Base-by-base conservation (phyloP, 2,113 vertebrate genomes). In the Vulpes vulpes region DNA sequence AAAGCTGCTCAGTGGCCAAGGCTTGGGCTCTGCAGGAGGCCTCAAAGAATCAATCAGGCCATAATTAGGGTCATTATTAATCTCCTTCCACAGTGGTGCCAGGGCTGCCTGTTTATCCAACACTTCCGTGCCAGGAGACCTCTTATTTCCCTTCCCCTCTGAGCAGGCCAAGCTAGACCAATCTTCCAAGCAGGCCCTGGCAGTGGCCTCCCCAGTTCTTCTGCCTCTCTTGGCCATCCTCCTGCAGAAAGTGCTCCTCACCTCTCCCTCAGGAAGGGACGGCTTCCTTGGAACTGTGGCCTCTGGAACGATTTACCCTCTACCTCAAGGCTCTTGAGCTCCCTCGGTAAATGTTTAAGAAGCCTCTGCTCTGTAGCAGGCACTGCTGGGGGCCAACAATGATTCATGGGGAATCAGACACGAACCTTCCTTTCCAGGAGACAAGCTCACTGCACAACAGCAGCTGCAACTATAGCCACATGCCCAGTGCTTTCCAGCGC, bases 1-100 rank as follows among this genome's bases (percentile, higher is more conserved):
- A 88, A 88, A 57, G 71, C 30, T 57, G 49, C 53, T 94, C 73
- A 59, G 60, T n/a, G 16, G 55, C 27, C 1, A 12, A 79, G 35
- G 73, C 79, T 76, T 49, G 53, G 27, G 15, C 91, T 93, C 43
- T 89, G 51, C 86, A 64, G 27, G 89, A 80, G 32, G 49, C 65
- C 69, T 74, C 67, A 38, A 87, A 95, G 74, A 94, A 90, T 92
- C 81, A 65, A 90, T 90, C 90, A 65, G 5, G 32, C 74, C 59
- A 38, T 96, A 96, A 96, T 96, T 76, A 84, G 85, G 91, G 89
- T 76, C 94, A 92, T 57, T 95, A 93, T 89, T 81, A 83, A 92
- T 73, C 87, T 96, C 83, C 89, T 81, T 80, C 22, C 64, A 35
- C 1, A 1, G 16, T 30, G 51, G 89, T 94, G 86, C 79, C 65